phyloP scores from a whole-genome alignment of 2,888 invertebrate genomes.

The Noctua janthe region DNA sequence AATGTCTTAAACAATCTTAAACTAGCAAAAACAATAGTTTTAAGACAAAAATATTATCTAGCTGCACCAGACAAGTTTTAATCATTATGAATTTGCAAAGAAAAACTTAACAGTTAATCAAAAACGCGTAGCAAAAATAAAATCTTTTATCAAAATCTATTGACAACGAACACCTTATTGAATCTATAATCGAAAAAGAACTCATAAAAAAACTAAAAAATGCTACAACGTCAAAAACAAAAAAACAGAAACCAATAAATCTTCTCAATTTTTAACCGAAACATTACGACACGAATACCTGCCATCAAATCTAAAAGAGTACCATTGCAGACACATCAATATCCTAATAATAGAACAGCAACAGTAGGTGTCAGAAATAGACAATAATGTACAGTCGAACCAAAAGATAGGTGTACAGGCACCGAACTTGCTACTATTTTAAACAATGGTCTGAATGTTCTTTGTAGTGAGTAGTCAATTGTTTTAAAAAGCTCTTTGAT shows the following conservation, averaged over 20 bases:
- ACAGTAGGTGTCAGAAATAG: conserved; percentile 69
- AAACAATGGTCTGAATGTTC: not conserved
- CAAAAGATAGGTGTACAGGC: not conserved
- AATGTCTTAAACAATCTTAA: not conserved
- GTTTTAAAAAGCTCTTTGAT: not conserved
- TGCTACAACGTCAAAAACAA: not conserved
- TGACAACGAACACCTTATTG: not conserved
- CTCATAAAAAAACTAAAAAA: not conserved
- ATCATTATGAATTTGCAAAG: not conserved
- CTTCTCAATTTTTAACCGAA: conserved; percentile 34
- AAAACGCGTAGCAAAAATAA: not conserved
- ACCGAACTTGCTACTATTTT: conserved; percentile 1
- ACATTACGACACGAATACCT: conserved; percentile 56
- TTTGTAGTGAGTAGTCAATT: not conserved
- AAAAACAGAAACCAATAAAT: conserved; percentile 17
- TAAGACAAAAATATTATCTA: not conserved
- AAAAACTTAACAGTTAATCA: not conserved
- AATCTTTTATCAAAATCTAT: not conserved
- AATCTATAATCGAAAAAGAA: not conserved
- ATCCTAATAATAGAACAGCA: conserved; percentile 70
- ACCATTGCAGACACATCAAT: conserved; percentile 59
- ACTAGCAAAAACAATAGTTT: not conserved
- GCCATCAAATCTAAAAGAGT: conserved; percentile 62
- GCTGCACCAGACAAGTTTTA: not conserved
- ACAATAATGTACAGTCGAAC: conserved; percentile 62